phyloP scores from a whole-genome alignment of 1,140 invertebrate species.

The Heliothis subflexa region DNA sequence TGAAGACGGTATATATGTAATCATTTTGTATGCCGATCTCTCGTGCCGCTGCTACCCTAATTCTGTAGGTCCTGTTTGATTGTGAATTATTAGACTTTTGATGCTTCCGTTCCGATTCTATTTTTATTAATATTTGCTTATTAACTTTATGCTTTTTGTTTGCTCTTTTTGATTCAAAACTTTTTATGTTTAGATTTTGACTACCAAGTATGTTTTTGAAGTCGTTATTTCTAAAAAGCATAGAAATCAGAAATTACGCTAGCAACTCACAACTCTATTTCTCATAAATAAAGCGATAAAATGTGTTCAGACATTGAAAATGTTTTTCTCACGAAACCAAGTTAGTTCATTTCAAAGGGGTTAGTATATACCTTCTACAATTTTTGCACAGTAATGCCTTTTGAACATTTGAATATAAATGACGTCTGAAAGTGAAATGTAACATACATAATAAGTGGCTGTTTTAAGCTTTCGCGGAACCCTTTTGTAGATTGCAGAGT shows the following conservation, averaged over 20 bases:
- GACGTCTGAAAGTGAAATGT: conserved; percentile 86
- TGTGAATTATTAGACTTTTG: conserved; percentile 80
- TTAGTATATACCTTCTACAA: conserved; percentile 73
- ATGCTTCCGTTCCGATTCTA: conserved; percentile 74
- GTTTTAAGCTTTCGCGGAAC: conserved; percentile 84
- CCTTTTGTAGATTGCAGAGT: conserved; percentile 83
- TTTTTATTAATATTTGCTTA: conserved; percentile 71
- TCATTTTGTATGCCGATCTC: conserved; percentile 81
- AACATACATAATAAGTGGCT: conserved; percentile 86
- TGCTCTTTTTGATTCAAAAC: conserved; percentile 22
- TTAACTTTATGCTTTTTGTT: conserved; percentile 57
- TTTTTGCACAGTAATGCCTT: conserved; percentile 85
- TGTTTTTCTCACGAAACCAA: conserved; percentile 72
- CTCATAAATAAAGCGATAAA: conserved; percentile 23
- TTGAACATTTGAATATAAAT: conserved; percentile 86
- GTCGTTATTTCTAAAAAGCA: background rate
- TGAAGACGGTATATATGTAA: conserved; percentile 82
- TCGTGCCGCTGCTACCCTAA: conserved; percentile 79
- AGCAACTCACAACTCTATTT: background rate
- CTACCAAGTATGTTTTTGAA: background rate
- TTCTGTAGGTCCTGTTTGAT: conserved; percentile 78
- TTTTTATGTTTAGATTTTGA: background rate
- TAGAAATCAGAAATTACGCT: background rate
- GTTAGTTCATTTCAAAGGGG: conserved; percentile 82
- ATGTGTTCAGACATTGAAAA: conserved; percentile 58